Conservation (phyloP, 2,797 vertebrate genomes). For the Pseudochaenichthys georgianus region DNA sequence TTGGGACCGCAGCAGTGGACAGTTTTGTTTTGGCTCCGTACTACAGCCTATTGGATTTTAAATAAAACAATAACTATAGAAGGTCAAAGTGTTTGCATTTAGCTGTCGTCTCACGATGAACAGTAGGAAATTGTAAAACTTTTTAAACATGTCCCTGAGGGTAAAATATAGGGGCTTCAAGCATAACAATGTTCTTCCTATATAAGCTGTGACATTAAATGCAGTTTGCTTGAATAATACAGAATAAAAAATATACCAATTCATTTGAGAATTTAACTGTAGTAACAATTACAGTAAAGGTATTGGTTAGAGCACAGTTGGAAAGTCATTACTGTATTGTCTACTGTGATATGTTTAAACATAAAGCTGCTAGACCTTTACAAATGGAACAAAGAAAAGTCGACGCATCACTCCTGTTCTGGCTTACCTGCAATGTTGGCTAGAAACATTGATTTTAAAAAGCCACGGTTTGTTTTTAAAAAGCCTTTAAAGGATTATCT, state of each 20-base stretch:
- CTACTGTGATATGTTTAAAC: neutral
- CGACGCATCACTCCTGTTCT: neutral
- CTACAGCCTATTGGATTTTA: slow-evolving; percentile 3
- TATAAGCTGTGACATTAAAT: slow-evolving; percentile 14
- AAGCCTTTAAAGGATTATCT: too few species aligned
- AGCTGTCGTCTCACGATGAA: neutral
- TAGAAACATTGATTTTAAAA: neutral
- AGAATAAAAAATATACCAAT: neutral
- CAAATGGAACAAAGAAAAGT: neutral
- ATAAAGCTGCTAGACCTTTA: neutral
- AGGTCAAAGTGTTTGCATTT: slow-evolving; percentile 27
- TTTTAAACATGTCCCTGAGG: slow-evolving; percentile 1
- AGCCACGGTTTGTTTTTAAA: neutral
- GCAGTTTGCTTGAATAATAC: neutral
- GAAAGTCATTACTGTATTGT: too few species aligned
- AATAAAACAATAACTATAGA: slow-evolving; percentile 17
- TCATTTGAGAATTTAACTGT: neutral
- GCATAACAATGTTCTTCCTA: neutral
- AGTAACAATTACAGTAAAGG: neutral
- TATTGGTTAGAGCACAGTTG: too few species aligned
- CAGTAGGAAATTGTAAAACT: neutral
- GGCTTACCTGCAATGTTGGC: neutral
- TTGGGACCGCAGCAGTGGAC: neutral
- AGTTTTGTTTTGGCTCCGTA: neutral
- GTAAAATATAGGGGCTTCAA: neutral